Percentiles rank a stretch among this genome's conserved stretches.
These are phyloP conservation scores for Erannis defoliaria DNA, from an alignment of 2,888 invertebrate species.

Conservation along the genomic window DNA sequence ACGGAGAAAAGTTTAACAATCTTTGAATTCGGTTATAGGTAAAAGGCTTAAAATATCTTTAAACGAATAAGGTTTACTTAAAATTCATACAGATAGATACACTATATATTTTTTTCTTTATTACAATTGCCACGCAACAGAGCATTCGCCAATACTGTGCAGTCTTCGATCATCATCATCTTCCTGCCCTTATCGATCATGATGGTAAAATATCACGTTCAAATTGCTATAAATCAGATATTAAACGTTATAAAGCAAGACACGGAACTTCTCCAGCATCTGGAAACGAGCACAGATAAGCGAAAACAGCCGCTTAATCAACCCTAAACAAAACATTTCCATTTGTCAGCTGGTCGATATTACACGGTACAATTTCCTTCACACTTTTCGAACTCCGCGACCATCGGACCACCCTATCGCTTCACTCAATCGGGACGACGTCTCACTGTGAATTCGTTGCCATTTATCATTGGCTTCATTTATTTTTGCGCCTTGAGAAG, in stretches of 20 bases:
- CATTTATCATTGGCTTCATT: slow-evolving; percentile 86
- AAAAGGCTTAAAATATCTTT: no score
- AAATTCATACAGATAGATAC: no score
- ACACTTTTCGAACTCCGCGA: slow-evolving; percentile 59
- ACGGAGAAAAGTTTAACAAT: slow-evolving; percentile 18
- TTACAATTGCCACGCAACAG: no score
- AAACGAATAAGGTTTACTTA: no score
- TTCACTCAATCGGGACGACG: slow-evolving; percentile 71
- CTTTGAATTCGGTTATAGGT: neutral
- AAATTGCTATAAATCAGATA: no score
- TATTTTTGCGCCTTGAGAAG: slow-evolving; percentile 84
- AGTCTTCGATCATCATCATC: no score
- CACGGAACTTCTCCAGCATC: neutral
- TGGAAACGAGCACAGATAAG: slow-evolving; percentile 17
- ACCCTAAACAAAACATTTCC: slow-evolving; percentile 29
- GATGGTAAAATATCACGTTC: no score
- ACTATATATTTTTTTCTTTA: no score
- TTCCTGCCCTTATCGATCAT: no score
- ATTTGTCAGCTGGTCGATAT: slow-evolving; percentile 30
- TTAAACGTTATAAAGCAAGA: no score
- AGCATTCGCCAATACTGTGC: no score
- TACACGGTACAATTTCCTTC: slow-evolving; percentile 29
- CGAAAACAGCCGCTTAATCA: slow-evolving; percentile 30
- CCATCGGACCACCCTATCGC: slow-evolving; percentile 64
- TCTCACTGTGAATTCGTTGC: slow-evolving; percentile 71